These are phyloP conservation scores for Limnephilus marmoratus DNA, from an alignment of 2,888 invertebrate species.

Conservation along the genomic window DNA sequence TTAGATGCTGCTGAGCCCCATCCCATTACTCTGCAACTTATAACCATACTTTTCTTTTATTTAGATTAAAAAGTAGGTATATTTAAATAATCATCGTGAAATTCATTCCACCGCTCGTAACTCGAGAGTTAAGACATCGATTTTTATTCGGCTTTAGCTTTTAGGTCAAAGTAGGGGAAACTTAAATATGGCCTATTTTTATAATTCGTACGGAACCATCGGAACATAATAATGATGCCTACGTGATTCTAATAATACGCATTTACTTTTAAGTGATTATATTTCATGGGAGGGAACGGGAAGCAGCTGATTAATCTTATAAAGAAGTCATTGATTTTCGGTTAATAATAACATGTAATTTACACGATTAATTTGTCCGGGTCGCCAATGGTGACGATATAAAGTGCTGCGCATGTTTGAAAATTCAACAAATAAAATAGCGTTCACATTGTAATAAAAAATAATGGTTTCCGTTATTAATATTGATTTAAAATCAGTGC, in stretches of 20 bases:
- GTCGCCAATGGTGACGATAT: background rate
- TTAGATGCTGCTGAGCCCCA: too few species aligned
- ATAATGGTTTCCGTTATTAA: background rate
- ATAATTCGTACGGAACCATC: background rate
- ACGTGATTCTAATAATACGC: background rate
- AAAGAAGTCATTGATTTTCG: background rate
- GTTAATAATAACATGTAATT: background rate
- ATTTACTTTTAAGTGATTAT: background rate
- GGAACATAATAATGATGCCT: background rate
- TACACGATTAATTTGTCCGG: background rate
- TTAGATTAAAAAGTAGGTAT: too few species aligned
- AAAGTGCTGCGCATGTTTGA: background rate
- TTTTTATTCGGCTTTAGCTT: background rate
- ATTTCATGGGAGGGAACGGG: background rate
- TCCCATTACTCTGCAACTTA: too few species aligned
- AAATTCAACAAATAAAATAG: background rate
- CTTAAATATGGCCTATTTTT: background rate
- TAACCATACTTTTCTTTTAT: too few species aligned
- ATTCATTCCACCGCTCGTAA: background rate
- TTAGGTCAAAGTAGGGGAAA: slow-evolving; percentile 2
- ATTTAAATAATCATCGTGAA: background rate
- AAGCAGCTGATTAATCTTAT: background rate
- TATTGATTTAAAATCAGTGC: background rate
- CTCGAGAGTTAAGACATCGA: background rate
- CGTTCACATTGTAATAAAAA: background rate